Conservation (phyloP, 2,797 vertebrate genomes). For the Rhincodon typus region DNA sequence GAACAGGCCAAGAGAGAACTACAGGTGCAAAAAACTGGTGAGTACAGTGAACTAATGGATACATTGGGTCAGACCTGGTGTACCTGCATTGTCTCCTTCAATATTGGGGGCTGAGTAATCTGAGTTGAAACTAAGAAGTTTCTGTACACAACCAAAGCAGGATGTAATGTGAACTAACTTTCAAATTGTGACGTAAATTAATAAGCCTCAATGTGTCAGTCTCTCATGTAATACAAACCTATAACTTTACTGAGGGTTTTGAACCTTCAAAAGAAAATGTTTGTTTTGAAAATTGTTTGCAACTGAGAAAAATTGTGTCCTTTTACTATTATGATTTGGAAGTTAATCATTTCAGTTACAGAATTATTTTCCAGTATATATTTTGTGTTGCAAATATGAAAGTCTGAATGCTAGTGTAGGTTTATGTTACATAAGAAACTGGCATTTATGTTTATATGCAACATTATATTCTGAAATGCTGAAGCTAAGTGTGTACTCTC, state of each 20-base stretch:
- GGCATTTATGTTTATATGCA: neutral
- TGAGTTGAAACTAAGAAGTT: neutral
- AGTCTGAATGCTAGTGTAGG: neutral
- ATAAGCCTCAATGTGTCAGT: neutral
- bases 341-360: neutral
- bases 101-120: neutral
- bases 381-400: neutral
- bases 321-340: neutral
- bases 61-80: neutral
- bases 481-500: neutral
- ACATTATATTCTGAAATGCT: neutral
- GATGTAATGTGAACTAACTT: neutral
- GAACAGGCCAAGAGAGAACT: constrained; percentile 94
- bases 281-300: neutral
- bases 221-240: neutral
- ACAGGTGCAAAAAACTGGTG: constrained; percentile 94
- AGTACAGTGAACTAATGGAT: neutral
- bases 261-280: neutral
- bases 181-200: neutral
- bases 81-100: neutral
- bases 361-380: neutral
- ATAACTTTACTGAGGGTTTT: neutral
- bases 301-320: neutral
- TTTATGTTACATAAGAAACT: neutral
- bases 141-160: neutral